Conservation (phyloP, 2,113 vertebrate genomes). For the Pheucticus melanocephalus region DNA sequence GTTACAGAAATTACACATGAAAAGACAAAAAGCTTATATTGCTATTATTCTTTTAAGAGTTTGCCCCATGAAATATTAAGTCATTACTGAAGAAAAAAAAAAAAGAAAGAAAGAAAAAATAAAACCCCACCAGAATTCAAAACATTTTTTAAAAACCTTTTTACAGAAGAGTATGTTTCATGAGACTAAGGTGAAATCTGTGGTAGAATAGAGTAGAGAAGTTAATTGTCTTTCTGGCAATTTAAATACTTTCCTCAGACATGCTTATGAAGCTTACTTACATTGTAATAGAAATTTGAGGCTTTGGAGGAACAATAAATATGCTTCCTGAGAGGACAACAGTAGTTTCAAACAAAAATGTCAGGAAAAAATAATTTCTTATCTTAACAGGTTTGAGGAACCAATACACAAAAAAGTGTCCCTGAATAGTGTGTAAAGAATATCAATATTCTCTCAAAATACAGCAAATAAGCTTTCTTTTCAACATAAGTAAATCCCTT, state of each 20-base stretch:
- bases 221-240: neutral
- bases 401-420: neutral
- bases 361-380: neutral
- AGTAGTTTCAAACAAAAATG: neutral
- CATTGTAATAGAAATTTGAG: neutral
- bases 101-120: no score
- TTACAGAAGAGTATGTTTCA: neutral
- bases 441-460: neutral
- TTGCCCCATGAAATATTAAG: neutral
- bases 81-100: neutral
- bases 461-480: neutral
- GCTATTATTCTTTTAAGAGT: neutral
- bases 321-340: neutral
- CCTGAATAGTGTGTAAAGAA: neutral
- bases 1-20: neutral
- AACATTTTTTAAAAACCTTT: neutral
- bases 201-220: neutral
- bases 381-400: neutral
- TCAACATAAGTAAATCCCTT: neutral
- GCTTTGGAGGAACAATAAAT: neutral
- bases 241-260: neutral
- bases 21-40: neutral
- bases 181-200: neutral
- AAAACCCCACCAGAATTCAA: neutral
- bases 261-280: neutral